A percentile compares a stretch with the other conserved stretches of the same genome.
Conservation (phyloP, 2,797 vertebrate species). For the Prionace glauca region DNA sequence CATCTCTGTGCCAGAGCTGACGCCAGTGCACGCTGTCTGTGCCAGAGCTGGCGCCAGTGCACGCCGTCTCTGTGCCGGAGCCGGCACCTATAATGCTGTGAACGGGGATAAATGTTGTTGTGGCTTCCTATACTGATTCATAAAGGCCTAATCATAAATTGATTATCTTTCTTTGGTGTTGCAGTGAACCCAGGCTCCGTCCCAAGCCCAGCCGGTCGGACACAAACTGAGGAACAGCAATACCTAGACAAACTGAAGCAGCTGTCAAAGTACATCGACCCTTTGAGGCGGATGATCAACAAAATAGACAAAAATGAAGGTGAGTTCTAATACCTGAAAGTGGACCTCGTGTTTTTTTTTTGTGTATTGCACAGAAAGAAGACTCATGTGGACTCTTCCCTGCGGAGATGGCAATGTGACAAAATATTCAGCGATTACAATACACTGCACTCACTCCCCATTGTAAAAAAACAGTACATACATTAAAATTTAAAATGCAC, state of each 20-base stretch:
- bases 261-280: conserved; percentile 93
- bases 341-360: too few species aligned
- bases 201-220: conserved; percentile 81
- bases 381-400: too few species aligned
- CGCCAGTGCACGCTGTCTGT: too few species aligned
- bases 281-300: conserved; percentile 92
- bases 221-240: conserved; percentile 89
- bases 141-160: not conserved
- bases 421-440: too few species aligned
- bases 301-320: conserved; percentile 99
- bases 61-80: not conserved
- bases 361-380: too few species aligned
- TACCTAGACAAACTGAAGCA: conserved; percentile 97
- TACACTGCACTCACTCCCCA: too few species aligned
- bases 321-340: conserved; percentile 44
- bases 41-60: too few species aligned
- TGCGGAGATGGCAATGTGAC: too few species aligned
- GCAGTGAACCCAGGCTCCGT: conserved; percentile 85
- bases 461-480: too few species aligned
- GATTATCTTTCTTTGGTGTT: not conserved
- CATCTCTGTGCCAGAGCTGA: not conserved
- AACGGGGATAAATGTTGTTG: not conserved
- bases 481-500: too few species aligned
- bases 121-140: not conserved
- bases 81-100: too few species aligned